phyloP scores from a whole-genome alignment of 2,113 vertebrate genomes.

The Isurus oxyrinchus region DNA sequence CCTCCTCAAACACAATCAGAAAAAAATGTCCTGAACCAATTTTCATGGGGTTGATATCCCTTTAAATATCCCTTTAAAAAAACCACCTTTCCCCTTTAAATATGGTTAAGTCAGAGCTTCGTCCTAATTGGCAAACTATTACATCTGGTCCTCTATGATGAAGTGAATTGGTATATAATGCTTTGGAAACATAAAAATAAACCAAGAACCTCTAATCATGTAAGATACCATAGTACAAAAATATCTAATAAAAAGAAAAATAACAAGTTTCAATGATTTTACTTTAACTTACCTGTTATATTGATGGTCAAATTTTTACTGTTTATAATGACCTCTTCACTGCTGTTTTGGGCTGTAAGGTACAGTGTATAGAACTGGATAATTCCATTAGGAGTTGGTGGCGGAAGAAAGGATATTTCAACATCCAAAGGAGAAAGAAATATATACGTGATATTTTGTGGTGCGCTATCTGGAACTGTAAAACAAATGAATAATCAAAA shows the following conservation, averaged over 20 bases:
- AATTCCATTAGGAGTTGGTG: constrained; percentile 60
- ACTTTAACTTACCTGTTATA: constrained; percentile 57
- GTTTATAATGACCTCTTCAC: constrained; percentile 53
- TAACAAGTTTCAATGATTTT: background rate
- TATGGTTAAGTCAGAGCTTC: background rate
- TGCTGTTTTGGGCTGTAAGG: constrained; percentile 52
- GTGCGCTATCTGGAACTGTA: constrained; percentile 61
- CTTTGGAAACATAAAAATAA: background rate
- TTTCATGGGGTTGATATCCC: background rate
- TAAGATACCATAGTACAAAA: background rate
- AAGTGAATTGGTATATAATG: background rate
- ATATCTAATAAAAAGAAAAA: background rate
- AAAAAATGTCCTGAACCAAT: background rate
- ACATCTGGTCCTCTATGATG: background rate
- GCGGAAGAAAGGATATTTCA: constrained; percentile 61
- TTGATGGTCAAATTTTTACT: constrained; percentile 49
- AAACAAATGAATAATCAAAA: constrained; percentile 36
- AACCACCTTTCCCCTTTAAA: background rate
- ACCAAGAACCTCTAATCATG: background rate
- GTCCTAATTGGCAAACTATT: background rate
- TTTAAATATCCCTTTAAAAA: background rate
- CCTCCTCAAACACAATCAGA: background rate
- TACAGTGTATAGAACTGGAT: constrained; percentile 64
- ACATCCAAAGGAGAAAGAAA: constrained; percentile 64
- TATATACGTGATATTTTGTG: constrained; percentile 63